Evolutionary conservation across 2,888 invertebrate species (phyloP).

Genomic region (Spilarctia lutea): DNA sequence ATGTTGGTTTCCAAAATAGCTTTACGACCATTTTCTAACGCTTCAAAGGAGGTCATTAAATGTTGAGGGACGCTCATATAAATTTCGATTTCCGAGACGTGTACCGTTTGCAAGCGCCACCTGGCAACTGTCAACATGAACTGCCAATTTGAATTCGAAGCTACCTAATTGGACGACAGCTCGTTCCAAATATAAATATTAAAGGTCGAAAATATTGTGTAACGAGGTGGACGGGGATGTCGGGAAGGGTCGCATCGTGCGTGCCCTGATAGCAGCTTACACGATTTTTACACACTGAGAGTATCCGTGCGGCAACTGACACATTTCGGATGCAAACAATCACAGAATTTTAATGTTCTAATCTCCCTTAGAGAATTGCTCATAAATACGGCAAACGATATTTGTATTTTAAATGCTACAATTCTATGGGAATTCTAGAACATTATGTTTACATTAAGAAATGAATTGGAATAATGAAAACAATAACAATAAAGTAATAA

Average conservation of each 20-base stretch:
- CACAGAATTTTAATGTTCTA: slow-evolving; percentile 31
- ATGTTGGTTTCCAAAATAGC: slow-evolving; percentile 68
- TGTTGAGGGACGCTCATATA: slow-evolving; percentile 69
- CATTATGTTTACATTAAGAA: neutral
- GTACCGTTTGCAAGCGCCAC: slow-evolving; percentile 65
- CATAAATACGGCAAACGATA: slow-evolving; percentile 22
- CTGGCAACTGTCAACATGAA: slow-evolving; percentile 78
- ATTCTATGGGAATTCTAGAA: neutral
- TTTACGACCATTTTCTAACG: slow-evolving; percentile 77
- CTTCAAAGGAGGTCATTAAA: slow-evolving; percentile 82
- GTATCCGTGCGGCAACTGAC: slow-evolving; percentile 39
- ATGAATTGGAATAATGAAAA: slow-evolving; percentile 1
- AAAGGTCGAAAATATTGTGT: slow-evolving; percentile 62
- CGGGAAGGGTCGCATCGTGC: slow-evolving; percentile 44
- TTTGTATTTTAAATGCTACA: slow-evolving; percentile 16
- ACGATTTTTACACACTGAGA: slow-evolving; percentile 47
- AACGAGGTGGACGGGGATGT: slow-evolving; percentile 55
- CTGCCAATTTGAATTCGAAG: slow-evolving; percentile 77
- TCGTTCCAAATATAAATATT: slow-evolving; percentile 76
- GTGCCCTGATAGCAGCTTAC: slow-evolving; percentile 31
- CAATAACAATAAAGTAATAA: slow-evolving; percentile 28
- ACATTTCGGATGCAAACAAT: slow-evolving; percentile 46
- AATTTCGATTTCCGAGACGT: slow-evolving; percentile 68
- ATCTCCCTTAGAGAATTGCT: slow-evolving; percentile 32
- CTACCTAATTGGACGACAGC: slow-evolving; percentile 76